Evolutionary conservation across 2,888 invertebrate genomes (phyloP).

Genomic region (Dasysyrphus tricinctus): DNA sequence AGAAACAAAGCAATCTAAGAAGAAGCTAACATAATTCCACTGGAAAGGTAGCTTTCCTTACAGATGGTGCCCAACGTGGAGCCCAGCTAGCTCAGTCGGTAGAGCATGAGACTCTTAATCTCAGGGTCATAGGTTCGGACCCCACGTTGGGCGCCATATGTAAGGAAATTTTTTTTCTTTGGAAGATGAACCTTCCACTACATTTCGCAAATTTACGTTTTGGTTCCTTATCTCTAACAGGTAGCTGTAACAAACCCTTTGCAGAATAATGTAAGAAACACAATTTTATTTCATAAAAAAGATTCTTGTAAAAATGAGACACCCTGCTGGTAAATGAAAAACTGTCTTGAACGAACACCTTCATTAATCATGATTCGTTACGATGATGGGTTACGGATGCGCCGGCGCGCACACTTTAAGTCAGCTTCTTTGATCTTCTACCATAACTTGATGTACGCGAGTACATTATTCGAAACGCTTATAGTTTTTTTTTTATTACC

Average conservation of each 20-base stretch:
- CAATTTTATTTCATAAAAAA: background rate
- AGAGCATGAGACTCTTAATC: slow-evolving; percentile 76
- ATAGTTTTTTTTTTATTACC: background rate
- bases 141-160: slow-evolving; percentile 59
- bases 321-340: background rate
- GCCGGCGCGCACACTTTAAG: slow-evolving; percentile 56
- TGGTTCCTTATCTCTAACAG: no score
- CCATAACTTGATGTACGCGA: slow-evolving; percentile 30
- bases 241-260: no score
- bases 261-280: no score
- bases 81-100: slow-evolving; percentile 76
- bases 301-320: background rate
- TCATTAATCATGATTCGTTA: slow-evolving; percentile 69
- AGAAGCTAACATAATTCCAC: no score
- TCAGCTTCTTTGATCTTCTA: slow-evolving; percentile 57
- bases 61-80: no score
- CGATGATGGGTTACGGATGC: slow-evolving; percentile 68
- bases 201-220: no score
- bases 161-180: no score
- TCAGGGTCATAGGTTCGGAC: slow-evolving; percentile 62
- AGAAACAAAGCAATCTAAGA: no score
- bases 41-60: no score
- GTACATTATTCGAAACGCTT: slow-evolving; percentile 2
- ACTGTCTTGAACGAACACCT: slow-evolving; percentile 33
- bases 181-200: no score